Conservation (phyloP, 2,113 vertebrate species). For the Gnathonemus echidnorhynchus region DNA sequence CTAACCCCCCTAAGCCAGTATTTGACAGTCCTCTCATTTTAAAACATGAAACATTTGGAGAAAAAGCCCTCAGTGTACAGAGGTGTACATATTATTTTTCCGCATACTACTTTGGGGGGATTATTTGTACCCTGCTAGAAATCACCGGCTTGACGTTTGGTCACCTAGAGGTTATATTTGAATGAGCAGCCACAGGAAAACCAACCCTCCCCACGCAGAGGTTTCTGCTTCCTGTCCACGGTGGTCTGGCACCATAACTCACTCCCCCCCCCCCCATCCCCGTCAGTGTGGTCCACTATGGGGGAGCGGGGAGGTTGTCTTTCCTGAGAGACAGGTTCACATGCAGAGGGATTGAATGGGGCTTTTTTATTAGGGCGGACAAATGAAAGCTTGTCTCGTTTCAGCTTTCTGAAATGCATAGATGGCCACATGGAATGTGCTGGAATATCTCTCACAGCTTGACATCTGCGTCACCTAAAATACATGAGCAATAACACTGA, state of each 20-base stretch:
- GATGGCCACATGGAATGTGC: neutral
- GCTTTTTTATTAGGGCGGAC: neutral
- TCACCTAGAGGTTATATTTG: neutral
- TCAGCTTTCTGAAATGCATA: neutral
- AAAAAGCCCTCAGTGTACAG: neutral
- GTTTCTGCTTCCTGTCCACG: neutral
- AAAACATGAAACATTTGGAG: neutral
- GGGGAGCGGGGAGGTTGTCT: neutral
- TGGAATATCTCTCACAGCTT: neutral
- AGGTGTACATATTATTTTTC: neutral
- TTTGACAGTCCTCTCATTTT: neutral
- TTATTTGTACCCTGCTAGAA: neutral
- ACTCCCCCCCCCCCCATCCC: neutral
- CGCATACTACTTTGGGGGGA: neutral
- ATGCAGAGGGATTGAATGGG: neutral
- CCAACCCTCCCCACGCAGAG: neutral
- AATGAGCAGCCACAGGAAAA: neutral
- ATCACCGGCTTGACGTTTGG: neutral
- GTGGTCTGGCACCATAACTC: neutral
- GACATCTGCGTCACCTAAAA: neutral
- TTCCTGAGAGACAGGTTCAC: neutral
- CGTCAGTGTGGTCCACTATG: neutral
- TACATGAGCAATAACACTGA: neutral
- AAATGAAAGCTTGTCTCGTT: slow-evolving; percentile 9
- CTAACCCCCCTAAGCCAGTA: neutral